phyloP scores from a whole-genome alignment of 1,140 invertebrate species.

The Drosophila nannoptera region DNA sequence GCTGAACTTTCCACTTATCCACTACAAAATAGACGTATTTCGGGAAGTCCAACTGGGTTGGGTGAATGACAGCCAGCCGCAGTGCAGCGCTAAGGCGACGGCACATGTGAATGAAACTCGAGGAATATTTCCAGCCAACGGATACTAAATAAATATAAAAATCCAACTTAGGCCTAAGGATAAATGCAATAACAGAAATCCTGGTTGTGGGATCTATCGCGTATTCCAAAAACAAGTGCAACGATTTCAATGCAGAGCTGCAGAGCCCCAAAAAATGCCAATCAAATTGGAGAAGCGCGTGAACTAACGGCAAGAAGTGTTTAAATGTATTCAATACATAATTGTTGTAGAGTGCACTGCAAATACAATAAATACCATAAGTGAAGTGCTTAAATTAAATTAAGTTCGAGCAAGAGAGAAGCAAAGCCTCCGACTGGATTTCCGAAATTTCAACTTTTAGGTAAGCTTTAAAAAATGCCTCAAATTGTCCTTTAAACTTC shows the following conservation, averaged over 20 bases:
- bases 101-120: conserved; percentile 25
- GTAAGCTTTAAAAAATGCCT: conserved; percentile 19
- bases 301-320: conserved; percentile 24
- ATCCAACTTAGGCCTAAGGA: conserved; percentile 22
- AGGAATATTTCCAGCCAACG: conserved; percentile 36
- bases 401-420: neutral
- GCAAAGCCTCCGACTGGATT: conserved; percentile 45
- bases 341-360: conserved; percentile 25
- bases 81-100: conserved; percentile 40
- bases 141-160: conserved; percentile 3
- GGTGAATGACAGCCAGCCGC: conserved; percentile 22
- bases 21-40: conserved; percentile 23
- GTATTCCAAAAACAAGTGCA: neutral
- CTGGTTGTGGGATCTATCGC: neutral
- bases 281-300: conserved; percentile 36
- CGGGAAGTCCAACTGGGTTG: conserved; percentile 24
- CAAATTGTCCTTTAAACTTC: conserved; percentile 1
- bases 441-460: conserved; percentile 20
- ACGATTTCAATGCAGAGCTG: conserved; percentile 26
- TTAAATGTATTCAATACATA: conserved; percentile 47
- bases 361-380: conserved; percentile 27
- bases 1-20: conserved; percentile 14
- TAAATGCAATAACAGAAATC: conserved; percentile 13
- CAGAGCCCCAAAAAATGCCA: conserved; percentile 20
- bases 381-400: conserved; percentile 49